These are phyloP conservation scores for Agrilus cyanescens DNA, from an alignment of 2,888 invertebrate species.

Conservation along the genomic window DNA sequence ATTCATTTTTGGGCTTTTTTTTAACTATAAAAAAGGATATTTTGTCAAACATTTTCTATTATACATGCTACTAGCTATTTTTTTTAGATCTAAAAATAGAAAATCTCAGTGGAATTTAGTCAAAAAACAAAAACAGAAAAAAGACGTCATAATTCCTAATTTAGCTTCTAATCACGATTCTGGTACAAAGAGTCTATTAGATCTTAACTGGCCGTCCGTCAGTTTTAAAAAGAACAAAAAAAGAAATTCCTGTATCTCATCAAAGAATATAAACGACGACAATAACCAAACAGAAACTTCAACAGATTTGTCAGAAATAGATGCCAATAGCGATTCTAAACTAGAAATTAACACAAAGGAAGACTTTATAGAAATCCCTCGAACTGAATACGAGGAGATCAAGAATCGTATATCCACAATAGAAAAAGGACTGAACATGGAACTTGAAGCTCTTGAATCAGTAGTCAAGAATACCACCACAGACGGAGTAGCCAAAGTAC, in stretches of 20 bases:
- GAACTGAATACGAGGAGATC: slow-evolving; percentile 67
- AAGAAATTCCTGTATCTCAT: slow-evolving; percentile 25
- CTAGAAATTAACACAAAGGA: slow-evolving; percentile 6
- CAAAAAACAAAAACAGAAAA: slow-evolving; percentile 18
- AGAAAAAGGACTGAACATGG: slow-evolving; percentile 56
- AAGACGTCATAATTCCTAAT: slow-evolving; percentile 16
- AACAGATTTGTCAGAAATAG: neutral
- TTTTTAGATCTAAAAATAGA: slow-evolving; percentile 22
- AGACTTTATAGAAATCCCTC: slow-evolving; percentile 60
- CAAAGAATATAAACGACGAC: slow-evolving; percentile 7
- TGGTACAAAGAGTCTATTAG: slow-evolving; percentile 25
- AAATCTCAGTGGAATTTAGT: slow-evolving; percentile 24
- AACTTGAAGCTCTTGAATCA: slow-evolving; percentile 39
- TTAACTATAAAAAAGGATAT: slow-evolving; percentile 1
- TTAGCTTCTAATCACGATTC: slow-evolving; percentile 6
- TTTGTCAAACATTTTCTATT: slow-evolving; percentile 2
- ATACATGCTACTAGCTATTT: too few relatives aligned
- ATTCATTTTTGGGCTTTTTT: neutral
- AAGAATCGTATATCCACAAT: slow-evolving; percentile 63
- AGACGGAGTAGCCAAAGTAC: slow-evolving; percentile 49
- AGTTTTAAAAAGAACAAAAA: slow-evolving; percentile 27
- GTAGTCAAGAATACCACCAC: slow-evolving; percentile 4
- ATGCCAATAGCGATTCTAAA: neutral
- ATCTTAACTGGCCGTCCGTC: slow-evolving; percentile 45
- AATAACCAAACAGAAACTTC: slow-evolving; percentile 24